These are phyloP conservation scores for Muscicapa comitata DNA, from an alignment of 2,797 vertebrate genomes.

Conservation along the genomic window DNA sequence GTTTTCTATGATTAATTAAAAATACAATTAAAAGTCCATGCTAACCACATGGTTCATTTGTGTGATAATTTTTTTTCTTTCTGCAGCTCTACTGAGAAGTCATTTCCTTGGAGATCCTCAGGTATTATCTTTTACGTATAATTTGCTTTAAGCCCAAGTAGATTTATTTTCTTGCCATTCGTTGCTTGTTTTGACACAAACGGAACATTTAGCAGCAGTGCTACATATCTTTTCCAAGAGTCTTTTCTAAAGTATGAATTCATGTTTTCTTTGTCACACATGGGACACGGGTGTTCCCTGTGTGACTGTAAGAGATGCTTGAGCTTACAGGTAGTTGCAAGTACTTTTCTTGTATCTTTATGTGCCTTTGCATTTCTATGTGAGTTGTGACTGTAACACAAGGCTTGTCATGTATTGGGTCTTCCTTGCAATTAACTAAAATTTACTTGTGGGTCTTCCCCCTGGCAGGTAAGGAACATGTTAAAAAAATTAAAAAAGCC, in stretches of 20 bases:
- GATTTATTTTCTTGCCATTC: background rate
- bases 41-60: background rate
- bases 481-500: background rate
- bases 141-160: background rate
- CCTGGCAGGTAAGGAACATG: background rate
- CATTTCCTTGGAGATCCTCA: slow-evolving; percentile 95
- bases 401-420: background rate
- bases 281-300: background rate
- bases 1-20: background rate
- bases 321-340: background rate
- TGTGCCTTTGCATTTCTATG: background rate
- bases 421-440: background rate
- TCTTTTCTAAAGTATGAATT: background rate
- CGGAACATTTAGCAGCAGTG: background rate
- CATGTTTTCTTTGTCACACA: background rate
- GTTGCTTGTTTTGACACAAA: background rate
- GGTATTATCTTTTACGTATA: slow-evolving; percentile 77
- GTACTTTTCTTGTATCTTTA: background rate
- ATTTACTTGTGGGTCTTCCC: background rate
- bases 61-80: slow-evolving; percentile 26
- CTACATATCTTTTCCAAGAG: background rate
- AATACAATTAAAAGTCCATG: background rate
- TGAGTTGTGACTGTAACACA: background rate
- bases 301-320: background rate
- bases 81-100: slow-evolving; percentile 96